These are phyloP conservation scores for Pachyseris speciosa DNA, from an alignment of 64 coral and sea anemone genomes.

Conservation along the genomic window DNA sequence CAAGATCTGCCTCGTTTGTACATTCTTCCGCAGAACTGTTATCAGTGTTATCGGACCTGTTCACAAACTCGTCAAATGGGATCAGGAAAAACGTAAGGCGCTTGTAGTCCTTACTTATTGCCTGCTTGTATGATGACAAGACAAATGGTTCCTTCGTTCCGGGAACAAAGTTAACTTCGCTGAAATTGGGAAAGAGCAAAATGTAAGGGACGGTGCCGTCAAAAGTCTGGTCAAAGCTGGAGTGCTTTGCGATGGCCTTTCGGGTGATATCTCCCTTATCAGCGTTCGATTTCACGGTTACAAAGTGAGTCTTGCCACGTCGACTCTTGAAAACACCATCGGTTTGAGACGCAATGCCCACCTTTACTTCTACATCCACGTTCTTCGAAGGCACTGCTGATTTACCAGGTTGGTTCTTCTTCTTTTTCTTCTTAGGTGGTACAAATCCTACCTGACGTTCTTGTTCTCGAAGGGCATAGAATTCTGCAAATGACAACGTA, in stretches of 20 bases:
- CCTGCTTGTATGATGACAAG: conserved; percentile 55
- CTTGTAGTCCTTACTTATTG: conserved; percentile 75
- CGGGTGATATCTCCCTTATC: too few relatives aligned
- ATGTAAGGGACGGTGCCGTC: too few relatives aligned
- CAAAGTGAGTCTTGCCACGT: conserved; percentile 61
- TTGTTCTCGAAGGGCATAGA: conserved; percentile 56
- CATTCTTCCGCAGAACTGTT: background rate
- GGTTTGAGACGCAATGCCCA: conserved; percentile 44
- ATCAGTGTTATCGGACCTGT: background rate
- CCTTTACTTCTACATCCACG: too few relatives aligned
- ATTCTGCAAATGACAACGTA: conserved; percentile 54
- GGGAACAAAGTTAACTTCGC: too few relatives aligned
- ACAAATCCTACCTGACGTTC: too few relatives aligned
- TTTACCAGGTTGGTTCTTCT: conserved; percentile 3
- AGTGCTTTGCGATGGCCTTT: too few relatives aligned
- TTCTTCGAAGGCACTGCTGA: too few relatives aligned
- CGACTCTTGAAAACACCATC: conserved; percentile 63
- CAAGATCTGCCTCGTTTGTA: background rate
- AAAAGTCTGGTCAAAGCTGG: too few relatives aligned
- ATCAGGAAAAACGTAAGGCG: conserved; percentile 63
- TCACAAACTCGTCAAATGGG: conserved; percentile 46
- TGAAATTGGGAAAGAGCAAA: too few relatives aligned
- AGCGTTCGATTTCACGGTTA: conserved; percentile 45
- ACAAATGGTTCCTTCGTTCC: conserved; percentile 64
- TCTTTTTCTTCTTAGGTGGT: conserved; percentile 36